Percentiles rank a stretch among this genome's conserved stretches.
phyloP scores from a whole-genome alignment of 2,113 vertebrate genomes.

The Laterallus jamaicensis region DNA sequence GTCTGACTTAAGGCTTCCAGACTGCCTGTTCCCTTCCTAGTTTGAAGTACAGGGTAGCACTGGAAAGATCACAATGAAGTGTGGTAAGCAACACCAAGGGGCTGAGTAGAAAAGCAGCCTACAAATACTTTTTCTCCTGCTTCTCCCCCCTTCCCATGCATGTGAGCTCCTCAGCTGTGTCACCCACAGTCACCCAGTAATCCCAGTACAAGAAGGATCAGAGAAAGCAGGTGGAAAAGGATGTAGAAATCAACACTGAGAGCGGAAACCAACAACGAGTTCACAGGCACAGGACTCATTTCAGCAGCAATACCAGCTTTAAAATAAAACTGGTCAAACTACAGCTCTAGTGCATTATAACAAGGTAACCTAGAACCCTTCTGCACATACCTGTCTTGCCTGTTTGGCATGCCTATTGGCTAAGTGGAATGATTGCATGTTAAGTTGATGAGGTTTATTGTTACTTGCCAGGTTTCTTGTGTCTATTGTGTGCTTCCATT shows the following conservation, averaged over 20 bases:
- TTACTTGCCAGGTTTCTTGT: slow-evolving; percentile 58
- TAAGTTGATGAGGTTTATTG: slow-evolving; percentile 47
- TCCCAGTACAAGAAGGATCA: neutral
- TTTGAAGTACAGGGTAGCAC: neutral
- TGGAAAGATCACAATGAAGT: neutral
- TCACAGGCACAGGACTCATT: neutral
- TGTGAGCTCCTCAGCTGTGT: neutral
- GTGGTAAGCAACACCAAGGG: neutral
- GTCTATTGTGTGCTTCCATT: slow-evolving; percentile 8
- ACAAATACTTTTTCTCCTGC: neutral
- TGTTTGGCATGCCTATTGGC: slow-evolving; percentile 25
- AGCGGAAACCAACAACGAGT: neutral
- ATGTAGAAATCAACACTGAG: neutral
- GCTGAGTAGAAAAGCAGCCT: neutral
- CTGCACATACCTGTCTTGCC: neutral
- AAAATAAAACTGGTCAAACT: neutral
- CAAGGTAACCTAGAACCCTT: neutral
- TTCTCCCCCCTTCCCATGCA: neutral
- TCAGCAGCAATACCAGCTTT: neutral
- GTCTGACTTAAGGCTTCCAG: neutral
- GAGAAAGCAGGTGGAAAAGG: neutral
- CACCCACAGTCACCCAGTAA: slow-evolving; percentile 7
- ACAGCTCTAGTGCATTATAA: neutral
- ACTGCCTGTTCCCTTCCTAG: neutral
- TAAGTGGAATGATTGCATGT: neutral